phyloP scores from a whole-genome alignment of 1,140 invertebrate genomes.

The Melanaphis sacchari region DNA sequence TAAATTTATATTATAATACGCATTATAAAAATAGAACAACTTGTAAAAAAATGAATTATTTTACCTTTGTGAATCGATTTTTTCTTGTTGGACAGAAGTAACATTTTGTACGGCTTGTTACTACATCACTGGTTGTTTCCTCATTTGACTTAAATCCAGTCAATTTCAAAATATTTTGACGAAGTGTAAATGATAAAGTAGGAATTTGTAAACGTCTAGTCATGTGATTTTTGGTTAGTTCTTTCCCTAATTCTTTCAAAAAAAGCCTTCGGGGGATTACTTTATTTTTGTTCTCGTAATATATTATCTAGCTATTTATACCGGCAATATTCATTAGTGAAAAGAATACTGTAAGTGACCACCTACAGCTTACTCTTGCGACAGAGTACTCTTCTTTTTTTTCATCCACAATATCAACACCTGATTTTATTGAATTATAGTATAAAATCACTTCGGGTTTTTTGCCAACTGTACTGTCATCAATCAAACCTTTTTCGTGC shows the following conservation, averaged over 20 bases:
- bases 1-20: not conserved
- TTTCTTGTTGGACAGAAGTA: constrained; percentile 35
- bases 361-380: constrained; percentile 60
- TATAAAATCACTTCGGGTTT: constrained; percentile 60
- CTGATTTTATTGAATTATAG: constrained; percentile 60
- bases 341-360: constrained; percentile 60
- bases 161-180: constrained; percentile 1
- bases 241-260: constrained; percentile 13
- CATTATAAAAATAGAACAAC: not conserved
- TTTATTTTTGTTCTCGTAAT: not conserved
- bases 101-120: not conserved
- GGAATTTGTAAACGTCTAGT: not conserved
- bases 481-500: constrained; percentile 59
- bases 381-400: constrained; percentile 60
- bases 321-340: not conserved
- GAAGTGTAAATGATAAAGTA: not conserved
- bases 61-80: constrained; percentile 39
- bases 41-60: not conserved
- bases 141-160: not conserved
- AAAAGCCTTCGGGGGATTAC: not conserved
- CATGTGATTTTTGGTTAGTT: constrained; percentile 17
- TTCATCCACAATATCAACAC: constrained; percentile 60
- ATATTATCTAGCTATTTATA: not conserved
- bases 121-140: not conserved
- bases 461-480: constrained; percentile 54